Evolutionary conservation across 2,797 vertebrate species (phyloP), one percentile per base, ranked within the genome.

Genomic region (Chelmon rostratus): DNA sequence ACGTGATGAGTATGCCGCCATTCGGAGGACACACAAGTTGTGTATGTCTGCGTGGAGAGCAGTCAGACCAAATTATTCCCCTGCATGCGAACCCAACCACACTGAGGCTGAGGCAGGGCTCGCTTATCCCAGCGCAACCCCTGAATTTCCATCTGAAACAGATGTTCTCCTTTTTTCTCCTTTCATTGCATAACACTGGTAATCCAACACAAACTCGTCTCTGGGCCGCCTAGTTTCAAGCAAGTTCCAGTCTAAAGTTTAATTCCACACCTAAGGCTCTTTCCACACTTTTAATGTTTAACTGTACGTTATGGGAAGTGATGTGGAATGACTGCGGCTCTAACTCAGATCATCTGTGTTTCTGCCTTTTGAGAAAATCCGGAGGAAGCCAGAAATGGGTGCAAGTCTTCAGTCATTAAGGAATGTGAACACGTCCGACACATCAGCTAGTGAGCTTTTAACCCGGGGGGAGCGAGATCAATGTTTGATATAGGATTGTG

Each of bases 1-100:
- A 67, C 44, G 35, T 31, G 68, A 66, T 79, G 72, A 74, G 82
- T 62, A 63, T 6, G 28, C 47, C 50, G 68, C 73, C 85, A 79
- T 87, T 84, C 56, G 76, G 50, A 69, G 73, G 68, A 89, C 81
- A 87, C 88, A 90, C 80, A 88, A 81, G 69, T 81, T 88, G 83
- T 86, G 50, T 85, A 77, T 58, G 82, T 89, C 81, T 86, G 76
- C 79, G 79, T 87, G 87, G 78, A 89, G 91, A 83, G 52, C 80
- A 87, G 76, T 70, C 64, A 10, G 73, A 81, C 72, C 37, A 90
- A 94, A 93, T 87, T 61, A 83, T 88, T 86, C 78, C 78, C 76
- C 91, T 86, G 92, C 94, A 94, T 95, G 94, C 91, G 78, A 94
- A 80, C 83, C 68, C 62, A 64, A 91, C 93, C 91, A 50, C 91